Base-by-base conservation (phyloP, 2,113 vertebrate genomes). In the Larimichthys crocea region DNA sequence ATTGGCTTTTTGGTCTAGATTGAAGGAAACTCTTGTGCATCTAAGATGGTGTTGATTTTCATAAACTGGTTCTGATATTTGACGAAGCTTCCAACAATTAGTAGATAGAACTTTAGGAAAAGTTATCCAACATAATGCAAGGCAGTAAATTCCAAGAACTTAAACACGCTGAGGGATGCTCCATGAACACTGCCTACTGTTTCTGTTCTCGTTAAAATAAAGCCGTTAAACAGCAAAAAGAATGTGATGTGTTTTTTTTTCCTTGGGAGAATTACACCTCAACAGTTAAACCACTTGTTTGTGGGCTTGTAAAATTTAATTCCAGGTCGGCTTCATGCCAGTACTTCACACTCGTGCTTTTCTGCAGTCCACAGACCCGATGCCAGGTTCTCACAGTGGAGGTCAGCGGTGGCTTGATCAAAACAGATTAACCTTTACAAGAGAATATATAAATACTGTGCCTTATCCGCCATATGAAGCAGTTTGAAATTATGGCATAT, bases 261-360 rank as follows among this genome's bases (percentile, higher is more conserved):
- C 40, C 60, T 64, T 59, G 53, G 46, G 55, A 84, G 66, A 86
- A 76, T 56, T 68, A 73, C 40, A 80, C 82, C 85, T 83, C 67
- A 87, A 90, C 86, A 78, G 79, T 86, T 91, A 76, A 90, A 84
- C 90, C 85, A 83, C 83, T 89, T 86, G 86, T 86, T 87, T 86
- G 72, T 59, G 62, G 69, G 61, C 83, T 67, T 67, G 82, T 91
- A 82, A 90, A 88, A 86, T 78, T 24, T 73, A 70, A 90, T 84
- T 91, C 83, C 78, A 78, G 74, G 40, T 71, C 55, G 63, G 82
- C 40, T 10, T 73, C n/a, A 0, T 52, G 81, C 86, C 89, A 91
- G 65, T 0, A 10, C 69, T 69, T 83, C 64, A 84, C 84, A 84
- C 76, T 75, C 10, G 71, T 55, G 53, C 63, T 49, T 80, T 55